Evolutionary conservation across 92 coral and sea anemone species (phyloP).

Genomic region (Palythoa heliodiscus): DNA sequence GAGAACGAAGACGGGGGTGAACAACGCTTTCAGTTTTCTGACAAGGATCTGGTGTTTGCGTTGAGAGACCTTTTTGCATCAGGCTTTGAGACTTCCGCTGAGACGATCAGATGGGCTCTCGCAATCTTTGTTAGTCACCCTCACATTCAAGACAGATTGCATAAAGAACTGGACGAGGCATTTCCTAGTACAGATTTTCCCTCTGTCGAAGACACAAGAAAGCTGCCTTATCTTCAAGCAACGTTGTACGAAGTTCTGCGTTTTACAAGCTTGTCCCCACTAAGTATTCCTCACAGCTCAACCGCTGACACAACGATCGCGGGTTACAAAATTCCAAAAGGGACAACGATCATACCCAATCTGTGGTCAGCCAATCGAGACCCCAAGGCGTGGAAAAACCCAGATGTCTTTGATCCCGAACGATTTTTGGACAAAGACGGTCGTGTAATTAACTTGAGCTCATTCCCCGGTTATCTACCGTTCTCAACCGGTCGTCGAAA

Average conservation of each 20-base stretch:
- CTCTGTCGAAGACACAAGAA: not conserved
- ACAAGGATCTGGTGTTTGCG: constrained; percentile 30
- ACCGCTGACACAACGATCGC: not conserved
- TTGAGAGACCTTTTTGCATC: constrained; percentile 71
- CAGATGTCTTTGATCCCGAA: constrained; percentile 52
- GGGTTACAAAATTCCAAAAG: constrained; percentile 24
- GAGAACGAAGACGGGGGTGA: not conserved
- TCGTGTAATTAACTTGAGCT: constrained; percentile 46
- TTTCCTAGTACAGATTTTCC: not conserved
- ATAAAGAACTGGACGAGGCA: not conserved
- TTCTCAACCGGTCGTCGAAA: constrained; percentile 53
- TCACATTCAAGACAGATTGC: constrained; percentile 32
- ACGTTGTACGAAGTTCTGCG: constrained; percentile 17
- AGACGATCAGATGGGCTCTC: constrained; percentile 59
- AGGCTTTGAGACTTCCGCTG: constrained; percentile 68
- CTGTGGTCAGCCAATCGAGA: constrained; percentile 59
- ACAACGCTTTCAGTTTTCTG: not conserved
- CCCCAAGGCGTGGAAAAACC: constrained; percentile 53
- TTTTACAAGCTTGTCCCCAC: not conserved
- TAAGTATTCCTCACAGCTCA: not conserved
- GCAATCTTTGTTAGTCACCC: constrained; percentile 67
- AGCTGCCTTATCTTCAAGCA: not conserved
- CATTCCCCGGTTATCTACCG: constrained; percentile 48
- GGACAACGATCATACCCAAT: constrained; percentile 48
- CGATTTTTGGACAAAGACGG: constrained; percentile 50